Base-by-base conservation (phyloP, 2,888 invertebrate genomes). In the Cylloceria caligata region DNA sequence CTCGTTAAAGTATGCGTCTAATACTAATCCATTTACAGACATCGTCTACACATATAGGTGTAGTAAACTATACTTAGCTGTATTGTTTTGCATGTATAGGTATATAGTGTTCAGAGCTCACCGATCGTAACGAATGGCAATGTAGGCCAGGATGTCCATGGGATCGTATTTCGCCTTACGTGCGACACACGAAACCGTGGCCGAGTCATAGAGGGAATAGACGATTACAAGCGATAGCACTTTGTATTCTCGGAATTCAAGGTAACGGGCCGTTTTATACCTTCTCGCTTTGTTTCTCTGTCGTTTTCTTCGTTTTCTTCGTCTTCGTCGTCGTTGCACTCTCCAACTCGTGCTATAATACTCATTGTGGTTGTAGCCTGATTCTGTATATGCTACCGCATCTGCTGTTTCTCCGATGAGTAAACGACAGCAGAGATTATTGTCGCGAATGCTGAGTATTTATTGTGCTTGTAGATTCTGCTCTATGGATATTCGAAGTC, bases 131-230 rank as follows among this genome's bases (percentile, higher is more conserved):
- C 88, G 90, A 87, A 86, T 87, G 84, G 88, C 89, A 88, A 92
- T 92, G 91, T 92, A 92, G 92, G 91, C 91, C 91, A 92, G 92
- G 90, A 91, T 90, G 90, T 90, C 90, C 89, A 88, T 87, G 87
- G 87, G 88, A 89, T 92, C 91, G 86, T 90, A 92, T 92, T 92
- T 92, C 92, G 90, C 88, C 88, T 89, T 91, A 89, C 89, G 88
- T 84, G 92, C 90, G 91, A 92, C 89, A 92, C 91, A 89, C 88
- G 91, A 92, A 89, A 92, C 92, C 88, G 84, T 72, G 85, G 73
- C 82, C 86, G 85, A 89, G 86, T 89, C 90, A 88, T 88, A 89
- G 88, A 89, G 87, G 87, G 90, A 91, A 92, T 90, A 91, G 90
- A 87, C 90, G 91, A 92, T 91, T 91, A 91, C 88, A 87, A 86